Evolutionary conservation across 2,797 vertebrate species (phyloP), one percentile per base, ranked within the genome.

Genomic region (Prunella strophiata): DNA sequence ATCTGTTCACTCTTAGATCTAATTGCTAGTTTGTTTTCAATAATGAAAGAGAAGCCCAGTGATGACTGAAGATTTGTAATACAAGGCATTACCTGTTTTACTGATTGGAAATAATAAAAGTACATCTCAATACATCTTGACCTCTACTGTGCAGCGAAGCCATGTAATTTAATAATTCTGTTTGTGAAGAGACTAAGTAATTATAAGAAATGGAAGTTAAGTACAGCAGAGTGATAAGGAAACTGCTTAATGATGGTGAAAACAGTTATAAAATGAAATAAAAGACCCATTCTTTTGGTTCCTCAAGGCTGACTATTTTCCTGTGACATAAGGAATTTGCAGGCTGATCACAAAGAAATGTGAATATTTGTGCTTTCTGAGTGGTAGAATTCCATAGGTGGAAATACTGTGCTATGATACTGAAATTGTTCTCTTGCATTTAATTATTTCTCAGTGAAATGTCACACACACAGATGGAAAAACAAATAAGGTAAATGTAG

Each of bases 181-280:
- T 97, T 95, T 97, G 59, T 91, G 80, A 78, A 96, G 74, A 92
- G 50, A 93, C 40, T 77, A 54, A 93, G 26, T 94, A 75, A 96
- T 91, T 94, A 82, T 81, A 92, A 93, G 86, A 91, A 97, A 95
- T 77, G 68, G 80, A 96, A 94, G 96, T 97, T 91, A 97, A 97
- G 61, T 95, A 65, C 57, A 88, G 57, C 22, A 67, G 82, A 92
- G 88, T 40, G 57, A 62, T 95, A 91, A 95, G 81, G 59, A 42
- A 87, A 61, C 85, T 90, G 26, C 74, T 89, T 84, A 55, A 48
- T 76, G 71, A 83, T 84, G 66, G 74, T 89, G 68, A 88, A 94
- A 95, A 93, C 65, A 81, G 43, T 95, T 94, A 43, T 27, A 68
- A 77, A 96, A 91, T 93, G 23, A 54, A 89, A 48, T 70, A 92